These are phyloP conservation scores for Latrodectus hesperus DNA, from an alignment of 2,888 invertebrate genomes.

Conservation along the genomic window DNA sequence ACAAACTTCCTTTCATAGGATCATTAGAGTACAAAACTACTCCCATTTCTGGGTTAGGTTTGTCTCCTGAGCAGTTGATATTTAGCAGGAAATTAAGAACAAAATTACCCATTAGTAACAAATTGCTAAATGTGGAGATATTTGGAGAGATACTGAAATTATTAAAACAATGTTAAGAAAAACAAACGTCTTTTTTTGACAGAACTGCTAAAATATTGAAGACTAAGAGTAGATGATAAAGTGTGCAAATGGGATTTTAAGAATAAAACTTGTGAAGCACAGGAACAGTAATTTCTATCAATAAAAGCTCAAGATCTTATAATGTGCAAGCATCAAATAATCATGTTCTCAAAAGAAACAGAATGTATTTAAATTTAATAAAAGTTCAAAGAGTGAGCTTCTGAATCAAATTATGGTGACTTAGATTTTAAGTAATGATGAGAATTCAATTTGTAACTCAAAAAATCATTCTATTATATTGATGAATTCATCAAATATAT, in stretches of 20 bases:
- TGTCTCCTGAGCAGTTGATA: neutral
- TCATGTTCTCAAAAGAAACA: neutral
- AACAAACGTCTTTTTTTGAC: neutral
- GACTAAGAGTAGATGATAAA: too few relatives aligned
- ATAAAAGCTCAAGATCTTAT: neutral
- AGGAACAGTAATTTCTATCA: too few relatives aligned
- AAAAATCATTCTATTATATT: neutral
- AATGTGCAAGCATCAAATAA: neutral
- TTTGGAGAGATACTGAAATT: too few relatives aligned
- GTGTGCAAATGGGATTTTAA: too few relatives aligned
- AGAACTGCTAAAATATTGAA: neutral
- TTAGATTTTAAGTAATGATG: too few relatives aligned
- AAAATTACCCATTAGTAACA: neutral
- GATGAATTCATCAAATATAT: neutral
- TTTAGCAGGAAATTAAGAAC: slow-evolving; percentile 12
- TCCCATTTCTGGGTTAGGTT: slow-evolving; percentile 1
- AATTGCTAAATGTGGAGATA: neutral
- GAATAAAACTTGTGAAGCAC: too few relatives aligned
- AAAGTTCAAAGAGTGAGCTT: neutral
- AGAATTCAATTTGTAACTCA: neutral
- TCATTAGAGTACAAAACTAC: slow-evolving; percentile 22
- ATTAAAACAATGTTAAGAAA: neutral
- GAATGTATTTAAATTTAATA: neutral
- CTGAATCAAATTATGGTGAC: too few relatives aligned
- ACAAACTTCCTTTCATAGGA: neutral